Evolutionary conservation across 1,140 invertebrate species (phyloP).

Genomic region (Aphaenogaster floridana): DNA sequence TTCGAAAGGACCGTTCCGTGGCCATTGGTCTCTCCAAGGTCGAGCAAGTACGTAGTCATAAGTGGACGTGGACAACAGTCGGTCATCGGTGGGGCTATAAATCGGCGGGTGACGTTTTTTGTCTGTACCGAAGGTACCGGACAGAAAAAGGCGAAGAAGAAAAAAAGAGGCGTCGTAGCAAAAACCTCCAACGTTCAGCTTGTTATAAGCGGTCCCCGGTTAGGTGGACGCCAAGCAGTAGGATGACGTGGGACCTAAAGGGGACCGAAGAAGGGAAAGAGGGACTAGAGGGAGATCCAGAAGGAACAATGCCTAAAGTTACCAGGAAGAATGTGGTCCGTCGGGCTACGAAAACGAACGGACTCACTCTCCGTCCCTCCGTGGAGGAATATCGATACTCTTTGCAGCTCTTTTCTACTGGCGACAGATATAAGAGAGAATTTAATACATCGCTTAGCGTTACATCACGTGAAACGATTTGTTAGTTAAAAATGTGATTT

Average conservation of each 20-base stretch:
- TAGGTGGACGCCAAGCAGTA: constrained; percentile 62
- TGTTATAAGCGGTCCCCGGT: constrained; percentile 77
- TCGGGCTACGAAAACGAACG: constrained; percentile 80
- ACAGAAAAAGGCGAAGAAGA: constrained; percentile 74
- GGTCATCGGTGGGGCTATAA: constrained; percentile 85
- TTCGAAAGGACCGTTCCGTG: constrained; percentile 23
- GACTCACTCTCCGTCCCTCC: constrained; percentile 63
- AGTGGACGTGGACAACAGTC: constrained; percentile 82
- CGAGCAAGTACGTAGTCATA: constrained; percentile 80
- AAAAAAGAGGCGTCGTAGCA: constrained; percentile 72
- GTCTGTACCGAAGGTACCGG: constrained; percentile 72
- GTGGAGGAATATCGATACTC: constrained; percentile 68
- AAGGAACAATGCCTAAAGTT: constrained; percentile 86
- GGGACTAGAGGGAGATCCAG: constrained; percentile 67
- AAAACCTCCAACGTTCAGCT: constrained; percentile 80
- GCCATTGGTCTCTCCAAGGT: constrained; percentile 78
- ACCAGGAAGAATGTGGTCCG: constrained; percentile 86
- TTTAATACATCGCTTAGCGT: constrained; percentile 79
- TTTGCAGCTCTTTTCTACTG: constrained; percentile 55
- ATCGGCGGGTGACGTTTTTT: constrained; percentile 84
- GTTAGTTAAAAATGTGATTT: constrained; percentile 52
- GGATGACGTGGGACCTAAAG: constrained; percentile 61
- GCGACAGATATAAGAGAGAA: constrained; percentile 84
- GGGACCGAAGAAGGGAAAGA: constrained; percentile 66
- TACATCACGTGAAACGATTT: constrained; percentile 72